Percentiles rank a stretch among this genome's conserved stretches.
Evolutionary conservation across 2,113 vertebrate genomes (phyloP).

Genomic region (Leucoraja erinaceus): DNA sequence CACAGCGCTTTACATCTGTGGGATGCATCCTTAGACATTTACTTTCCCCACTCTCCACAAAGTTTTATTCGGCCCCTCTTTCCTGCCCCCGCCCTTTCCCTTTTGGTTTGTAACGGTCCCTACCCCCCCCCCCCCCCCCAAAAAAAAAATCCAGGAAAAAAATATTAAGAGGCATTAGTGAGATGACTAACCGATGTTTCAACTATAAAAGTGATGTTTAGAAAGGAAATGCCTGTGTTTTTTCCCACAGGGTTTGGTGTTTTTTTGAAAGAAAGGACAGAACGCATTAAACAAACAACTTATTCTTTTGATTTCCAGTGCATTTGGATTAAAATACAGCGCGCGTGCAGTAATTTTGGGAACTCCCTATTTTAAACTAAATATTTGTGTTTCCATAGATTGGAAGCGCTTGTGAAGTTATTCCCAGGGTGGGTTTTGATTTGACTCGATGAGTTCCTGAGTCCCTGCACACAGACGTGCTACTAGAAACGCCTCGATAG

Average conservation of each 20-base stretch:
- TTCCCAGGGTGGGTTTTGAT: neutral
- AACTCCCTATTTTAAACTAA: too few relatives aligned
- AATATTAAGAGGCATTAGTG: neutral
- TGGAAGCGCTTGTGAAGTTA: neutral
- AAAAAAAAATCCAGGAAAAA: neutral
- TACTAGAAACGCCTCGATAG: neutral
- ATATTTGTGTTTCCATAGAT: neutral
- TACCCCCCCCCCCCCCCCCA: neutral
- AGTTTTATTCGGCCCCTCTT: neutral
- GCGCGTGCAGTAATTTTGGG: neutral
- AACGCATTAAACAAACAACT: neutral
- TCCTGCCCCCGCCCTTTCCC: neutral
- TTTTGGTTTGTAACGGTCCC: too few relatives aligned
- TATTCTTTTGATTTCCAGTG: neutral
- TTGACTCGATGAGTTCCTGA: neutral
- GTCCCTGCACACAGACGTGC: neutral
- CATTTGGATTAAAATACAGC: neutral
- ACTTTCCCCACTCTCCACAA: neutral
- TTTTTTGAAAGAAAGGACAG: neutral
- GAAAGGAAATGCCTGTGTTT: neutral
- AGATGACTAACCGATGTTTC: neutral
- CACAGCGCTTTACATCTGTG: slow-evolving; percentile 15
- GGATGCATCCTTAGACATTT: neutral
- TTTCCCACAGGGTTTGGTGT: neutral
- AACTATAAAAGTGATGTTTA: neutral